These are phyloP conservation scores for Laticauda colubrina DNA, from an alignment of 2,113 vertebrate species.

Conservation along the genomic window DNA sequence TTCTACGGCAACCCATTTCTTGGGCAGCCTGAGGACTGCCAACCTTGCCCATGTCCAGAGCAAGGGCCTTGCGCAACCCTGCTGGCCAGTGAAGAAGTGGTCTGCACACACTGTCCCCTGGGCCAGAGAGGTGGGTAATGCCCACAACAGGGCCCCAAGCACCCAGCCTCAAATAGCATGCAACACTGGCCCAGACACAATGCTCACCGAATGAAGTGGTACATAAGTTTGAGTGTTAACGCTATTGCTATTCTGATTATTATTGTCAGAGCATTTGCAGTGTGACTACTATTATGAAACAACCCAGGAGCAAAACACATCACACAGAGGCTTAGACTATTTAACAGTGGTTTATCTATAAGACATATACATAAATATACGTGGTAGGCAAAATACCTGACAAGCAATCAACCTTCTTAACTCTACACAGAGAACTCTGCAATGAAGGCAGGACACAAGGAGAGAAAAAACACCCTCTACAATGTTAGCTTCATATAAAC, in stretches of 20 bases:
- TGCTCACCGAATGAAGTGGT: not conserved
- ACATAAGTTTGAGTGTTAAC: no score
- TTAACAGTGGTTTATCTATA: no score
- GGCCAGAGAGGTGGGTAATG: constrained; percentile 83
- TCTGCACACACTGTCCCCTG: constrained; percentile 85
- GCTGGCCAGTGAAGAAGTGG: constrained; percentile 74
- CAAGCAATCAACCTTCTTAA: no score
- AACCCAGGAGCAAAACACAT: no score
- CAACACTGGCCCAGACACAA: not conserved
- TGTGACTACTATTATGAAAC: no score
- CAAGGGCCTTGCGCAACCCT: constrained; percentile 74
- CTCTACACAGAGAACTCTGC: no score
- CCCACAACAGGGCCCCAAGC: not conserved
- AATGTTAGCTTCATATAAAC: no score
- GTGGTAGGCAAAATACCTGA: no score
- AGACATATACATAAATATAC: no score
- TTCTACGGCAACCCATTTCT: constrained; percentile 84
- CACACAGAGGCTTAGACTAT: no score
- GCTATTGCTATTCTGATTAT: not conserved
- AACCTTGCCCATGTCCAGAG: constrained; percentile 85
- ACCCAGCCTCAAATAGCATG: not conserved
- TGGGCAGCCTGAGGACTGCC: constrained; percentile 76
- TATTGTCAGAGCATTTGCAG: not conserved
- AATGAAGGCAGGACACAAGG: no score
- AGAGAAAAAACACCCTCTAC: no score